phyloP scores from a whole-genome alignment of 2,888 invertebrate species.

The Rhagophthalmus giganteus region DNA sequence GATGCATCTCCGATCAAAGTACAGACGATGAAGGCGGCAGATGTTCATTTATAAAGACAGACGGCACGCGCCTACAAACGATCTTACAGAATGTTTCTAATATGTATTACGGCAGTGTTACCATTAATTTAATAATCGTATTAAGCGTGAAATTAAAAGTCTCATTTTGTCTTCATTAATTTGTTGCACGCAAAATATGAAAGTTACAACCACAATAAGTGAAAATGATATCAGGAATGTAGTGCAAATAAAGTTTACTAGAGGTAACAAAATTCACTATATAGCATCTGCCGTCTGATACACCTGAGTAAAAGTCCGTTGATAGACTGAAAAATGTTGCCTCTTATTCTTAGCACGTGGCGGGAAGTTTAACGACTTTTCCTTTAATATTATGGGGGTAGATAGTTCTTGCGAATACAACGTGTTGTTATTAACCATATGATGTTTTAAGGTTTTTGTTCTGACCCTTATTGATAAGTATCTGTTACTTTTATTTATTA shows the following conservation, averaged over 20 bases:
- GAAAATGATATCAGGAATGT: no score
- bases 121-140: neutral
- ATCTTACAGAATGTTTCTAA: slow-evolving; percentile 9
- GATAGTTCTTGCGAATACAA: slow-evolving; percentile 23
- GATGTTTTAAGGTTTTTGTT: slow-evolving; percentile 21
- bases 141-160: neutral
- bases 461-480: slow-evolving; percentile 2
- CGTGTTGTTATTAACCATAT: slow-evolving; percentile 22
- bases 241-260: no score
- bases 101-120: slow-evolving; percentile 1
- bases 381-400: slow-evolving; percentile 38
- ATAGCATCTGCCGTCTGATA: slow-evolving; percentile 32
- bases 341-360: slow-evolving; percentile 46
- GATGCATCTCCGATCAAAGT: slow-evolving; percentile 48
- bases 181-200: neutral
- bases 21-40: slow-evolving; percentile 45
- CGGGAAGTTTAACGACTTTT: slow-evolving; percentile 44
- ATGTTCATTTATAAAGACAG: slow-evolving; percentile 52
- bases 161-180: neutral
- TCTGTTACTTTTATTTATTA: no score
- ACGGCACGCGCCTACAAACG: slow-evolving; percentile 51
- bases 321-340: slow-evolving; percentile 41
- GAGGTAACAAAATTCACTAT: no score
- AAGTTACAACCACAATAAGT: no score
- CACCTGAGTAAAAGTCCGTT: slow-evolving; percentile 47